These are phyloP conservation scores for Naja naja DNA, from an alignment of 2,113 vertebrate species.

Conservation along the genomic window DNA sequence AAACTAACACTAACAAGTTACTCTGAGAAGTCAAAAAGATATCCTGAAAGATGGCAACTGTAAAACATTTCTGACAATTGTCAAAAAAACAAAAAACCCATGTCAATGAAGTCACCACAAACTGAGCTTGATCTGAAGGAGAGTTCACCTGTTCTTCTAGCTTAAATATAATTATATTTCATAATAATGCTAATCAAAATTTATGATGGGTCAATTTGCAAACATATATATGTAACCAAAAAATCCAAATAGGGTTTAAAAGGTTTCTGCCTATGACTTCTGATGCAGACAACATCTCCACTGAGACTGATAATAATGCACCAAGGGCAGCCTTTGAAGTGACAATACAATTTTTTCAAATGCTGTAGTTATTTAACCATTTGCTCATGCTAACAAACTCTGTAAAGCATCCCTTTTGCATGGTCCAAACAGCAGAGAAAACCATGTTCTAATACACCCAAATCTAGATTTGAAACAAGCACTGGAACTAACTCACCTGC, in stretches of 20 bases:
- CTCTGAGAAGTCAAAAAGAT: not conserved
- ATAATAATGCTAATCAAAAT: not conserved
- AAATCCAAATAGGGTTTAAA: not conserved
- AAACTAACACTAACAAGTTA: not conserved
- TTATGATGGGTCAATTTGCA: not conserved
- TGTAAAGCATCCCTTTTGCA: not conserved
- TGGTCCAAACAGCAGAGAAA: not conserved
- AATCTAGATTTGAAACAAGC: not conserved
- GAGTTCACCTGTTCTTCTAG: not conserved
- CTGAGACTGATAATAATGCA: not conserved
- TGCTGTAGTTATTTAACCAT: not conserved
- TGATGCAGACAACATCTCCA: not conserved
- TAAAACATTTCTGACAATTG: not conserved
- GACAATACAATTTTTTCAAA: not conserved
- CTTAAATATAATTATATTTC: not conserved
- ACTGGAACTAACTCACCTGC: conserved; percentile 55
- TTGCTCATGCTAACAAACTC: not conserved
- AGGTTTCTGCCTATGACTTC: not conserved
- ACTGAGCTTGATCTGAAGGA: not conserved
- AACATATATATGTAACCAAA: not conserved
- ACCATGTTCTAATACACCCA: not conserved
- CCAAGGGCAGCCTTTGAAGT: not conserved
- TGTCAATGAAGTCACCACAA: not conserved
- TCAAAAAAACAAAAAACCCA: not conserved
- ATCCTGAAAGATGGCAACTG: not conserved